A percentile compares a stretch with the other conserved stretches of the same genome.
Evolutionary conservation across 1,140 invertebrate genomes (phyloP).

Genomic region (Leptopilina boulardi): DNA sequence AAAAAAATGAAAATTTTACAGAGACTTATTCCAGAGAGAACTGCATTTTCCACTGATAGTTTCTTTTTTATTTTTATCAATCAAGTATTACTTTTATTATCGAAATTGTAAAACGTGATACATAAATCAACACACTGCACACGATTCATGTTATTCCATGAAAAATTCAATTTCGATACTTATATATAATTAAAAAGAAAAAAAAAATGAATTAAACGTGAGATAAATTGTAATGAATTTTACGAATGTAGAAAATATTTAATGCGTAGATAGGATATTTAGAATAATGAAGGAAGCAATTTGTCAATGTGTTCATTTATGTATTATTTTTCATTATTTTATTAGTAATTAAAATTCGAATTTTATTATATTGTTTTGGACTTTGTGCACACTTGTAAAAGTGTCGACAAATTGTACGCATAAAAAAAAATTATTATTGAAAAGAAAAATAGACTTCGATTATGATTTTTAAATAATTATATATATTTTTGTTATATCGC

Average conservation of each 20-base stretch:
- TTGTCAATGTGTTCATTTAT: constrained; percentile 31
- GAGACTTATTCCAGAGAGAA: background rate
- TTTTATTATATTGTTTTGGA: background rate
- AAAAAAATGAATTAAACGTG: no score
- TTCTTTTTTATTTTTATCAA: background rate
- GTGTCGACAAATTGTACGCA: background rate
- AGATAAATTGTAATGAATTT: background rate
- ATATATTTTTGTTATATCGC: background rate
- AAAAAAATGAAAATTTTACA: background rate
- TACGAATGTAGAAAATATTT: background rate
- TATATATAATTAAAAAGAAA: background rate
- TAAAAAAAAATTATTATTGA: background rate
- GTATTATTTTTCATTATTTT: constrained; percentile 22
- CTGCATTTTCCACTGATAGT: constrained; percentile 6
- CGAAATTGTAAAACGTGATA: background rate
- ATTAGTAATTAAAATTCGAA: background rate
- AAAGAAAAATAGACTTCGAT: constrained; percentile 6
- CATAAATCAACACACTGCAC: constrained; percentile 16
- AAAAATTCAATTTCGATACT: background rate
- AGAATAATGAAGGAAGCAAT: constrained; percentile 3
- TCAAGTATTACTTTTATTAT: constrained; percentile 10
- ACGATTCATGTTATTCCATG: background rate
- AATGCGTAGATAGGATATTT: background rate
- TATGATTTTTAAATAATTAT: constrained; percentile 2
- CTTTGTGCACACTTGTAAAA: background rate